Conservation (phyloP, 2,113 vertebrate genomes). For the Platycercus adscitus region DNA sequence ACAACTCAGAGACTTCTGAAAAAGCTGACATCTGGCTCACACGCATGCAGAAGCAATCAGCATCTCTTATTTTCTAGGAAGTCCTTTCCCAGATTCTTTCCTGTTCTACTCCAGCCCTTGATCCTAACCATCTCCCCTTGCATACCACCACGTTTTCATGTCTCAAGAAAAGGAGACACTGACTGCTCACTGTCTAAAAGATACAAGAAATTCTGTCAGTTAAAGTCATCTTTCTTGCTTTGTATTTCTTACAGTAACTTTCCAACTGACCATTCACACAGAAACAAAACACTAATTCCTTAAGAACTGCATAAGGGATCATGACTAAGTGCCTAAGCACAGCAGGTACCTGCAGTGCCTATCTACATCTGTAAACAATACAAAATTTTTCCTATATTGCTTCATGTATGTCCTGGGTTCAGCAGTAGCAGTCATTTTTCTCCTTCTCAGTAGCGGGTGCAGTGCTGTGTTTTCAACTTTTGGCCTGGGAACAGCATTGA, state of each 20-base stretch:
- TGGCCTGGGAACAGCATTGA: too few species aligned
- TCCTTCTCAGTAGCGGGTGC: too few species aligned
- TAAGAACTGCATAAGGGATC: neutral
- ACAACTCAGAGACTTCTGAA: neutral
- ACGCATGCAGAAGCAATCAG: neutral
- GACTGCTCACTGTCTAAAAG: neutral
- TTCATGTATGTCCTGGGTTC: neutral
- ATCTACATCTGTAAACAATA: neutral
- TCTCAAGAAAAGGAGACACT: neutral
- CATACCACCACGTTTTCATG: rapidly evolving
- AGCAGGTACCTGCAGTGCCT: neutral
- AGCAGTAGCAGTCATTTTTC: too few species aligned
- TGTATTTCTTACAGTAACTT: neutral
- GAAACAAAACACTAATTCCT: neutral
- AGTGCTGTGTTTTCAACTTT: too few species aligned
- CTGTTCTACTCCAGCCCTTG: neutral
- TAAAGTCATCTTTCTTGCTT: neutral
- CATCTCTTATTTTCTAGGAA: neutral
- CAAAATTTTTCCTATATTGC: neutral
- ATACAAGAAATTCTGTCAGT: neutral
- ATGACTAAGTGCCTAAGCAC: neutral
- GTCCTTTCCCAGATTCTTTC: neutral
- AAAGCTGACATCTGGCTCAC: neutral
- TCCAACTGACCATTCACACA: neutral
- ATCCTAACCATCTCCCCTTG: neutral